Base-by-base conservation (phyloP, 2,113 vertebrate genomes). In the Apteryx mantelli region DNA sequence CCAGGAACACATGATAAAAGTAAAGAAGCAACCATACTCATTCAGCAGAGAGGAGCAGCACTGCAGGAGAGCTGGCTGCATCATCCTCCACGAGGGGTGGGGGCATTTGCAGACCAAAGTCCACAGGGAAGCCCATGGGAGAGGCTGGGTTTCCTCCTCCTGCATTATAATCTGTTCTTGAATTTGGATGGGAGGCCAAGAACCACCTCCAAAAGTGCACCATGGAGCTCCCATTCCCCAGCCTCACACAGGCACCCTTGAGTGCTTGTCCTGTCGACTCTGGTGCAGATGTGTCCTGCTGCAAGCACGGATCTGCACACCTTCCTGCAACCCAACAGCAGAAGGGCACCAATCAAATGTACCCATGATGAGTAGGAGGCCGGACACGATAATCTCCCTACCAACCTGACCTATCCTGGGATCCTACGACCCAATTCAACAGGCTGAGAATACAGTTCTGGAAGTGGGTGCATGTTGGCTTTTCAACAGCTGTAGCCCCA, bases 21-120 rank as follows among this genome's bases (percentile, higher is more conserved):
- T n/a, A 66, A 75, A 60, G 42, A 10, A 61, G 24, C 16, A 77
- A 44, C 17, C 4, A 0, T 4, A 24, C 9, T 26, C 14, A 32
- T 46, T 38, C 7, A 58, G 65, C 34, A 56, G 44, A 77, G 28
- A 22, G 26, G 60, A 28, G 36, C 0, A 0, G 28, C 32, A 40
- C 11, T 77, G 26, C 65, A 64, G 3, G 5, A 0, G 5, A 78
- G 15, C 55, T 58, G 44, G 61, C 25, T 38, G 22, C 40, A 50
- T 1, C 7, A 0, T 32, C 5, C 9, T 20, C 30, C 40, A 21
- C 17, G 4, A 71, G 42, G n/a, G 70, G 6, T 9, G 4, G 19
- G 5, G 15, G 28, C n/a, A 55, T 0, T 1, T 24, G 56, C n/a
- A 16, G 15, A 53, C 28, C 26, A 22, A 6, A 26, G 1, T 64